Evolutionary conservation across 2,113 vertebrate species (phyloP), one percentile per base, ranked within the genome.

Genomic region (Melanocharis versteri): DNA sequence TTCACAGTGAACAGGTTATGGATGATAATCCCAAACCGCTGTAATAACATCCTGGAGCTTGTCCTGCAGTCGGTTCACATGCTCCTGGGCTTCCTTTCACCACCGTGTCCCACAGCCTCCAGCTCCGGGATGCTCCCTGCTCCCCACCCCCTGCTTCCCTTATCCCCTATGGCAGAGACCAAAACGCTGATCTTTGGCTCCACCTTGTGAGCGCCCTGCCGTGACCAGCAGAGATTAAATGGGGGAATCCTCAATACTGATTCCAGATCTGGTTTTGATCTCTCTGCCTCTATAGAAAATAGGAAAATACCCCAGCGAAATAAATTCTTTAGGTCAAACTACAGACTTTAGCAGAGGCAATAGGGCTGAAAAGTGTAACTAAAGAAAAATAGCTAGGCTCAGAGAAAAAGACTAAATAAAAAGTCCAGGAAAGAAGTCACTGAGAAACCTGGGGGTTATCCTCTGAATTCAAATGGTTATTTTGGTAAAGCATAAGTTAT

Each of bases 131-230:
- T 48, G 28, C 10, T 75, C 30, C 31, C 35, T 37, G 39, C 23
- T 60, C 4, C 47, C 10, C 54, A 33, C 0, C 10, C 26, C 11
- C 24, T 45, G 1, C 30, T 47, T 40, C 6, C 48, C 20, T 27
- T 35, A 19, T 6, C 19, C 39, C 5, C 6, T 6, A 2, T 9
- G 15, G 50, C 37, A 82, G 42, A 48, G 47, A 75, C 9, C 40
- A 91, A 82, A 89, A 48, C 47, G 4, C 22, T 30, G 72, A 94
- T 87, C 93, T 96, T 84, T 89, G 80, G 72, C 93, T 94, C 93
- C 87, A 94, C 61, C 83, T 89, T 82, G 91, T 87, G 86, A 94
- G 64, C 26, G 71, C 33, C 44, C 51, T 40, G 33, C 33, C 0
- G 0, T 51, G 21, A n/a, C 39, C 5, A 60, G 27, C 17, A 23